Evolutionary conservation across 1,140 invertebrate genomes (phyloP).

Genomic region (Anastatus disparis): DNA sequence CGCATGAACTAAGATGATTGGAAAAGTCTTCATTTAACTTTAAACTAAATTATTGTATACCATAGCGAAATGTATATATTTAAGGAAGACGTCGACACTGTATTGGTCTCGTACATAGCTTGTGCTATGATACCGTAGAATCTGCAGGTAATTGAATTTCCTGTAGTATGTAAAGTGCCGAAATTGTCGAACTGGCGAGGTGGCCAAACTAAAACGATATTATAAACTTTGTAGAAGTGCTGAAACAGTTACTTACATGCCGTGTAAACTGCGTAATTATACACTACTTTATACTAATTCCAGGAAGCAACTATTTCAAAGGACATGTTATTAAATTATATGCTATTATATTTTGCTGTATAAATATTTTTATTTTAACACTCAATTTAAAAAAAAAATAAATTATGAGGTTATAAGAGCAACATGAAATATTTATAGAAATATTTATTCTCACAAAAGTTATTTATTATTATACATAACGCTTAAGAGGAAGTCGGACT

Average conservation of each 20-base stretch:
- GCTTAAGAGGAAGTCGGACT: too few species aligned
- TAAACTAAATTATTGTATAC: neutral
- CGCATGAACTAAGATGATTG: neutral
- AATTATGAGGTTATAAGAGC: too few species aligned
- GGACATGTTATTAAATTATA: too few species aligned
- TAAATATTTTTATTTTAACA: too few species aligned
- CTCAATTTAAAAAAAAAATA: too few species aligned
- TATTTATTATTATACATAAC: too few species aligned
- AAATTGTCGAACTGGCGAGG: slow-evolving; percentile 12
- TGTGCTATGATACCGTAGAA: neutral
- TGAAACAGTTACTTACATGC: neutral
- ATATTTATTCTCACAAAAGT: too few species aligned
- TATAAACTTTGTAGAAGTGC: slow-evolving; percentile 1
- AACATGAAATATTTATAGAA: too few species aligned
- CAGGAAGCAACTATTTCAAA: neutral
- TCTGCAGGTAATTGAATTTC: slow-evolving; percentile 19
- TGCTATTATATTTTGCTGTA: too few species aligned
- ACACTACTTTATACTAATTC: too few species aligned
- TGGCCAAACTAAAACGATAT: neutral
- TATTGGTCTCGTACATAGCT: neutral
- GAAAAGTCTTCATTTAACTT: slow-evolving; percentile 26
- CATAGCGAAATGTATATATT: neutral
- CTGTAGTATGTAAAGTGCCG: slow-evolving; percentile 10
- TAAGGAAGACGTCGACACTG: neutral
- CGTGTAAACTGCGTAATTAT: neutral